These are phyloP conservation scores for Crambe crambe DNA, from an alignment of 37 sponge, comb jelly and placozoan genomes.

Conservation along the genomic window DNA sequence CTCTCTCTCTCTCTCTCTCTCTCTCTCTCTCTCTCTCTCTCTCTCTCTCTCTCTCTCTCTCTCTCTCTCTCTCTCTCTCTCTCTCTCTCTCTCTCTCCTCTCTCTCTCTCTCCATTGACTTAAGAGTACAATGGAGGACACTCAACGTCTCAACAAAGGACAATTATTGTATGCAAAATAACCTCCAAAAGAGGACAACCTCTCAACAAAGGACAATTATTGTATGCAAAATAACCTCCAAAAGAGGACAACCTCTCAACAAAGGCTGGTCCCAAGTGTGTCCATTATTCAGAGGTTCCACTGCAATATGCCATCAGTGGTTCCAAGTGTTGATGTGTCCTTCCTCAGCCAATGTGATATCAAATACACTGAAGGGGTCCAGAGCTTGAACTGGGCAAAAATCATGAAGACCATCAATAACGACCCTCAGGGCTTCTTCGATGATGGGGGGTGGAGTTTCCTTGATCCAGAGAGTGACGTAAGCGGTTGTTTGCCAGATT, in stretches of 20 bases:
- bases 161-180: too few species aligned
- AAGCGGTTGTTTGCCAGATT: not conserved
- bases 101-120: conserved; percentile 13
- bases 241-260: too few species aligned
- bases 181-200: too few species aligned
- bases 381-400: conserved; percentile 97
- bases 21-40: conserved; percentile 19
- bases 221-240: too few species aligned
- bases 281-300: too few species aligned
- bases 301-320: too few species aligned
- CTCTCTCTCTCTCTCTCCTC: conserved; percentile 29
- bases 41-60: conserved; percentile 6
- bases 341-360: conserved; percentile 89
- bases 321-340: too few species aligned
- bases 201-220: too few species aligned
- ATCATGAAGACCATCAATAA: conserved; percentile 99
- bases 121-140: too few species aligned
- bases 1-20: conserved; percentile 29
- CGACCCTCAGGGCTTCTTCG: conserved; percentile 96
- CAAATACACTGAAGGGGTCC: conserved; percentile 97
- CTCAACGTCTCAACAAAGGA: too few species aligned
- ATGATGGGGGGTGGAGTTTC: conserved; percentile 96
- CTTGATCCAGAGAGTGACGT: conserved; percentile 92
- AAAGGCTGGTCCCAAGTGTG: too few species aligned
- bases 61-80: conserved; percentile 42